phyloP scores from a whole-genome alignment of 2,113 vertebrate genomes.

The Perognathus longimembris region DNA sequence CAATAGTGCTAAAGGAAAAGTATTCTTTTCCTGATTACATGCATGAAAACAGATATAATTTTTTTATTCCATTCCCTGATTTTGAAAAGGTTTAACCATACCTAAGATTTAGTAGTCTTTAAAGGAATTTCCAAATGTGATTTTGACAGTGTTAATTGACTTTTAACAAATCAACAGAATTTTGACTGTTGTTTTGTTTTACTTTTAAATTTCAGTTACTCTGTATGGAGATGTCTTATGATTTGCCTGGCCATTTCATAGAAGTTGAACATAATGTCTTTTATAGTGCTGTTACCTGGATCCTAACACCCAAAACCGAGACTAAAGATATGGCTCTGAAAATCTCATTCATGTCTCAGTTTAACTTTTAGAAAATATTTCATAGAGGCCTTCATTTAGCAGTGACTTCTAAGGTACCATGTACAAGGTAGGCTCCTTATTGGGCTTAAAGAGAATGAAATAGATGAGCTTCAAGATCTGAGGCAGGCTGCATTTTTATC shows the following conservation, averaged over 20 bases:
- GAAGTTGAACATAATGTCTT: background rate
- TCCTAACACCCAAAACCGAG: background rate
- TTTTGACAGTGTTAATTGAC: background rate
- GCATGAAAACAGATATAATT: background rate
- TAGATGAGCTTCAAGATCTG: too few species aligned
- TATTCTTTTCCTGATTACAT: slow-evolving; percentile 44
- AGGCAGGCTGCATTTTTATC: background rate
- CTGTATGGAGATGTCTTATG: background rate
- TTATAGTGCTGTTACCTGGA: background rate
- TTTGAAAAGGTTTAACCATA: background rate
- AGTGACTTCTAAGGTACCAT: background rate
- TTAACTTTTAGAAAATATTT: background rate
- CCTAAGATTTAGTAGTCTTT: background rate
- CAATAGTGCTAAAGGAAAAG: background rate
- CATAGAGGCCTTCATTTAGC: background rate
- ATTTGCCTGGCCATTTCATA: background rate
- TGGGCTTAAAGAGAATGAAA: background rate
- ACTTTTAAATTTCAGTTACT: background rate
- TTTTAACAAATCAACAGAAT: background rate
- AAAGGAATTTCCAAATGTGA: background rate
- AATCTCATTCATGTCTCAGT: background rate
- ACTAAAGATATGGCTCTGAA: background rate
- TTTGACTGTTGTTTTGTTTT: too few species aligned
- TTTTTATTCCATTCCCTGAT: background rate
- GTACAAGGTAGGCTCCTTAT: background rate